Evolutionary conservation across 92 coral and sea anemone species (phyloP).

Genomic region (Zoanthus gigantus): DNA sequence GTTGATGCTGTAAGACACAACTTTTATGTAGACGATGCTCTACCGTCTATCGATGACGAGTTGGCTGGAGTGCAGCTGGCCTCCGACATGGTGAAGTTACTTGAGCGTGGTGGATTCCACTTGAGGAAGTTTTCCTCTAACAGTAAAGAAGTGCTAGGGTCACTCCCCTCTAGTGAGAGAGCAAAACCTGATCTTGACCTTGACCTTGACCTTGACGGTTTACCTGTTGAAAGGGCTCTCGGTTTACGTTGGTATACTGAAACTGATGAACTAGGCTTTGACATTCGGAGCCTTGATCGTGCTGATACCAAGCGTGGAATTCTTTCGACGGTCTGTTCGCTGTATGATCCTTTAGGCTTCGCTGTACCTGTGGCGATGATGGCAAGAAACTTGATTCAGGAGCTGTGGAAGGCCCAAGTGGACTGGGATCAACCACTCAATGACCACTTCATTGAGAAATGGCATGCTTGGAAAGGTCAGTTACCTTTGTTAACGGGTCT

Average conservation of each 20-base stretch:
- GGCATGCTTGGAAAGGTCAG: slow-evolving; percentile 58
- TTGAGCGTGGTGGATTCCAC: slow-evolving; percentile 58
- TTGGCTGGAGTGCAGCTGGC: slow-evolving; percentile 51
- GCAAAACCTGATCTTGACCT: slow-evolving; percentile 16
- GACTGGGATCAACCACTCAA: slow-evolving; percentile 68
- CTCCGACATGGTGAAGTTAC: slow-evolving; percentile 53
- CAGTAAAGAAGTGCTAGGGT: slow-evolving; percentile 42
- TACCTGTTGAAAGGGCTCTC: slow-evolving; percentile 58
- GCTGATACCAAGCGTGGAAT: slow-evolving; percentile 75
- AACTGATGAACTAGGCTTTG: slow-evolving; percentile 59
- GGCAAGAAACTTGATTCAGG: slow-evolving; percentile 59
- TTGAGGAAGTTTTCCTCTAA: slow-evolving; percentile 59
- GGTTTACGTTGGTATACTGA: slow-evolving; percentile 62
- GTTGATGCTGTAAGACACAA: slow-evolving; percentile 43
- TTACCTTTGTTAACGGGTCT: slow-evolving; percentile 56
- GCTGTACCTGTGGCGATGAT: slow-evolving; percentile 70
- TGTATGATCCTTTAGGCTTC: slow-evolving; percentile 71
- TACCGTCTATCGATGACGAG: slow-evolving; percentile 46
- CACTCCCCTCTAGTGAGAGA: slow-evolving; percentile 27
- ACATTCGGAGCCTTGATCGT: slow-evolving; percentile 48
- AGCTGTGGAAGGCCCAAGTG: slow-evolving; percentile 62
- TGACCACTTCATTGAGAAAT: slow-evolving; percentile 15
- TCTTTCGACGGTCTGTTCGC: slow-evolving; percentile 65
- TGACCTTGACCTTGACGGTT: slow-evolving; percentile 64
- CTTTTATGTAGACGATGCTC: slow-evolving; percentile 69